A percentile compares a stretch with the other conserved stretches of the same genome.
Evolutionary conservation across 1,140 invertebrate genomes (phyloP).

Genomic region (Papilio polyxenes): DNA sequence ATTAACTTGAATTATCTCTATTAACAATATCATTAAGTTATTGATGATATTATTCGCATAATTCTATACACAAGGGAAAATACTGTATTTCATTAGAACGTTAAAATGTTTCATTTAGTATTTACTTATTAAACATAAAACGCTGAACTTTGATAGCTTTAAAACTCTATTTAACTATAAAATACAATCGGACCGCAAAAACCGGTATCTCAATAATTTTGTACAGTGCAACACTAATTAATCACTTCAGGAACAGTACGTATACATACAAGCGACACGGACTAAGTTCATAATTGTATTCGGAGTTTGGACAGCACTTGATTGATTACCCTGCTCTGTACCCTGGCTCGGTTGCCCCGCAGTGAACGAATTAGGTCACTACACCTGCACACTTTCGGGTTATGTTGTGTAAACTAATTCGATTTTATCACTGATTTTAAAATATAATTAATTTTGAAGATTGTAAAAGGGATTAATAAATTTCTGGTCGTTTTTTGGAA

Average conservation of each 20-base stretch:
- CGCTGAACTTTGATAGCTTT: neutral
- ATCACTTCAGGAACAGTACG: conserved; percentile 60
- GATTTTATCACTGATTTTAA: conserved; percentile 3
- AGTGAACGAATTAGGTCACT: conserved; percentile 51
- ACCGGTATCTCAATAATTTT: conserved; percentile 43
- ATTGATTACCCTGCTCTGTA: conserved; percentile 66
- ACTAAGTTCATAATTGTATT: conserved; percentile 79
- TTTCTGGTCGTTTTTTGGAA: neutral
- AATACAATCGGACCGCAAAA: conserved; percentile 29
- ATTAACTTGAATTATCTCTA: neutral
- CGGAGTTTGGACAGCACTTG: conserved; percentile 70
- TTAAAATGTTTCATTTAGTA: too few species aligned
- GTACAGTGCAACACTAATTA: conserved; percentile 62
- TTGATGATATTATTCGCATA: too few species aligned
- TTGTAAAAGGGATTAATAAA: neutral
- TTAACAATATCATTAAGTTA: too few species aligned
- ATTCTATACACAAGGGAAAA: too few species aligned
- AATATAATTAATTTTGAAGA: neutral
- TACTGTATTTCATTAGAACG: too few species aligned
- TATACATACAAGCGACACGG: conserved; percentile 62
- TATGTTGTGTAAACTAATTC: conserved; percentile 41
- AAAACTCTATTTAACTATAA: neutral
- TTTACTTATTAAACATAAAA: too few species aligned
- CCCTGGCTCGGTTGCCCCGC: conserved; percentile 48
- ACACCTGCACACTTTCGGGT: conserved; percentile 46